A percentile compares a stretch with the other conserved stretches of the same genome.
Conservation (phyloP, 2,113 vertebrate species). For the Festucalex cinctus region DNA sequence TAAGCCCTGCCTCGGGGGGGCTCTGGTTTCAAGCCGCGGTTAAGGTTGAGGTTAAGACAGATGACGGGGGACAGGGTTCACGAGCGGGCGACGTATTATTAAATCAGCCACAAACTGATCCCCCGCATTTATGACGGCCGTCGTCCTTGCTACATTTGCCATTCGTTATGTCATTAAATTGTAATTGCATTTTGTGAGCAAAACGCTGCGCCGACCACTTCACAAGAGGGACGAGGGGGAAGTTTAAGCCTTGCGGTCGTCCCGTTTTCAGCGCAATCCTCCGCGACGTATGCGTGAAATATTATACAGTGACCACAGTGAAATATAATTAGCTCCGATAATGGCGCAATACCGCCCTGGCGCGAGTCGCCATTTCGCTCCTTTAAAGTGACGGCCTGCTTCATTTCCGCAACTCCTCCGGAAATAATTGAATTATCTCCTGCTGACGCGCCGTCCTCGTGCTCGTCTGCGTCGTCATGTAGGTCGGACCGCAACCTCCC, state of each 20-base stretch:
- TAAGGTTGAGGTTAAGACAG: slow-evolving; percentile 64
- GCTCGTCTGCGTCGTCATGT: slow-evolving; percentile 16
- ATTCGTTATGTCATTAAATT: slow-evolving; percentile 71
- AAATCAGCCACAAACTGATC: slow-evolving; percentile 68
- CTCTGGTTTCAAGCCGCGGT: slow-evolving; percentile 62
- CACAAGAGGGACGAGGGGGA: slow-evolving; percentile 37
- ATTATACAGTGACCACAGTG: slow-evolving; percentile 64
- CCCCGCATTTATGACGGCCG: slow-evolving; percentile 67
- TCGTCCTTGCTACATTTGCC: slow-evolving; percentile 55
- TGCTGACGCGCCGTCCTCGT: slow-evolving; percentile 48
- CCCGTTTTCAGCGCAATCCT: slow-evolving; percentile 37
- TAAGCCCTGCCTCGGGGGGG: slow-evolving; percentile 45
- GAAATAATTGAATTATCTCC: slow-evolving; percentile 57
- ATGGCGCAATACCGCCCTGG: slow-evolving; percentile 29
- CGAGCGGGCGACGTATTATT: slow-evolving; percentile 64
- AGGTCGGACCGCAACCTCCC: neutral
- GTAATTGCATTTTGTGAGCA: slow-evolving; percentile 65
- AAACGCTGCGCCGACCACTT: slow-evolving; percentile 48
- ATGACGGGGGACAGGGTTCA: slow-evolving; percentile 69
- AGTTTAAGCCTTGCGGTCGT: slow-evolving; percentile 35
- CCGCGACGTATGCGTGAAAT: slow-evolving; percentile 34
- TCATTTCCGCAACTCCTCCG: slow-evolving; percentile 25
- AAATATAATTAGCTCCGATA: slow-evolving; percentile 65
- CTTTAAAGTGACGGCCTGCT: slow-evolving; percentile 52
- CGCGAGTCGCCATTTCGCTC: slow-evolving; percentile 49